These are phyloP conservation scores for Argya squamiceps DNA, from an alignment of 2,797 vertebrate genomes.

Conservation along the genomic window DNA sequence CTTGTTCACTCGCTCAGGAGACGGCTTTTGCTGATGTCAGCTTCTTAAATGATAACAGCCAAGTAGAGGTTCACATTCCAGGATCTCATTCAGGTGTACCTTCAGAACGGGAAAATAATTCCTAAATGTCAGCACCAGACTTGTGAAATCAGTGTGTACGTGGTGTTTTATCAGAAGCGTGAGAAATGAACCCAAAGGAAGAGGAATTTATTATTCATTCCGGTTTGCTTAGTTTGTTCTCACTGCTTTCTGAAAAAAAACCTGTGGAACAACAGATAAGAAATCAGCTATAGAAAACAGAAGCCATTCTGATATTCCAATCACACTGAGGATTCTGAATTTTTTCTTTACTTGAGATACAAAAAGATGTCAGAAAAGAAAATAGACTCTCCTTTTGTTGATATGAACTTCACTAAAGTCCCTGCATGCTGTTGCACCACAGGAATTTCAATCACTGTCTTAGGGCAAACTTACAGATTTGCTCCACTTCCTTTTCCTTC, in stretches of 20 bases:
- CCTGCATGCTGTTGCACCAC: neutral
- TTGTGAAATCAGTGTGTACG: neutral
- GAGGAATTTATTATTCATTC: neutral
- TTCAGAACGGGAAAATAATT: neutral
- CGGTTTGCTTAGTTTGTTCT: neutral
- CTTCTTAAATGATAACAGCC: neutral
- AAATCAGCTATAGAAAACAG: neutral
- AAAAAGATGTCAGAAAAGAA: neutral
- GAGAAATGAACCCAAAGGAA: neutral
- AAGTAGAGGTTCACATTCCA: neutral
- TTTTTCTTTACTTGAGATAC: neutral
- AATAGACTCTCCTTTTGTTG: neutral
- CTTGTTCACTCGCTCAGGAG: neutral
- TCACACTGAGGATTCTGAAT: neutral
- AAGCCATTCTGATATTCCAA: fast-evolving
- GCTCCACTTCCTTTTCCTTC: neutral
- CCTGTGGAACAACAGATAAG: neutral
- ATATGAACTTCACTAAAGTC: neutral
- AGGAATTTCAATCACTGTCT: neutral
- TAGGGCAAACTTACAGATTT: neutral
- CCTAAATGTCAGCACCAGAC: neutral
- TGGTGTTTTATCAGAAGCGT: neutral
- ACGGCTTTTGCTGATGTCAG: neutral
- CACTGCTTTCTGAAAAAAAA: neutral
- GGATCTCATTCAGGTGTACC: neutral